Conservation (phyloP, 2,888 invertebrate species). For the Chymomyza fuscimana region DNA sequence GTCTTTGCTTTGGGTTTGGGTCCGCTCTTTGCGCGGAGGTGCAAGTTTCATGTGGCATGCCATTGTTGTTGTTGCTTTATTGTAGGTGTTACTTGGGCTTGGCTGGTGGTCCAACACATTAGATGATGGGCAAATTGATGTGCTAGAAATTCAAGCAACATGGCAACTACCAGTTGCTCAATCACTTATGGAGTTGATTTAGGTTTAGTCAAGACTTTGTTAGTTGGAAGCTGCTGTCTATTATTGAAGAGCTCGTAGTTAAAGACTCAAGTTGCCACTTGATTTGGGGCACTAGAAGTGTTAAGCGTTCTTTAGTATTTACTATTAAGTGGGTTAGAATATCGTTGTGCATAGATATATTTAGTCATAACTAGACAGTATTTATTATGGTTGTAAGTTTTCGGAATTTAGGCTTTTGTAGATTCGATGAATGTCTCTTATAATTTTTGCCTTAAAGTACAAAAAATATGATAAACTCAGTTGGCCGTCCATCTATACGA, state of each 20-base stretch:
- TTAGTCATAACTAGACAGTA: too few relatives aligned
- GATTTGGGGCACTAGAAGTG: background rate
- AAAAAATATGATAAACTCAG: too few relatives aligned
- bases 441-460: too few relatives aligned
- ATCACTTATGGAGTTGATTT: background rate
- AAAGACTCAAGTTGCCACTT: background rate
- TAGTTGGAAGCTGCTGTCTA: background rate
- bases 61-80: constrained; percentile 57
- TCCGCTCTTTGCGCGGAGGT: constrained; percentile 43
- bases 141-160: constrained; percentile 21
- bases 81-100: constrained; percentile 41
- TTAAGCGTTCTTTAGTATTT: constrained; percentile 58
- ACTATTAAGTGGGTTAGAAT: constrained; percentile 70
- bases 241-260: background rate
- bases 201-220: background rate
- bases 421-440: too few relatives aligned
- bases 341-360: background rate
- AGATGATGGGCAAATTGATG: constrained; percentile 68
- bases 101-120: constrained; percentile 70
- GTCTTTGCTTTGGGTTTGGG: background rate
- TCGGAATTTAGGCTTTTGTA: too few relatives aligned
- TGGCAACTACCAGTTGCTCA: background rate
- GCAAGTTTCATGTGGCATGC: constrained; percentile 12
- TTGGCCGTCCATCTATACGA: too few relatives aligned
- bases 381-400: too few relatives aligned